Percentiles rank a stretch among this genome's conserved stretches.
These are phyloP conservation scores for Beroe ovata DNA, from an alignment of 37 sponge, comb jelly and placozoan species.

Conservation along the genomic window DNA sequence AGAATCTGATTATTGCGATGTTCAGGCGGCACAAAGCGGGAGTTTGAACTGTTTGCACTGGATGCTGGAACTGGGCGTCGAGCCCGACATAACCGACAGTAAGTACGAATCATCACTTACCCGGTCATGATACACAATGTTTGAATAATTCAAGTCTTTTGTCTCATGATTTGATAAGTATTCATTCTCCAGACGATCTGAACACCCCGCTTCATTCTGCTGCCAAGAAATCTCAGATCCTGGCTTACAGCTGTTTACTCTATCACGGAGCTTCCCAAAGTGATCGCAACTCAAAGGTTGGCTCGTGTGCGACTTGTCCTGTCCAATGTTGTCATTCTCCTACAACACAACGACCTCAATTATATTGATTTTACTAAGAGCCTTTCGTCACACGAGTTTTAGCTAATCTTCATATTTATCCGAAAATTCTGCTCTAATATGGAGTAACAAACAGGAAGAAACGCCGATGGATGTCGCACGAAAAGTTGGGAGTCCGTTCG, in stretches of 20 bases:
- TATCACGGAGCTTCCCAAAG: conserved; percentile 36
- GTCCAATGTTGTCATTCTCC: too few relatives aligned
- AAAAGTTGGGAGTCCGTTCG: conserved; percentile 42
- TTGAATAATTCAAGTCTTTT: too few relatives aligned
- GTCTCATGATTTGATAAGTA: not conserved
- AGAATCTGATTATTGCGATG: too few relatives aligned
- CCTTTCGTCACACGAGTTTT: too few relatives aligned
- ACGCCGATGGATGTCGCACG: conserved; percentile 58
- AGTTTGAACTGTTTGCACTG: conserved; percentile 62
- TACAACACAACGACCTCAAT: too few relatives aligned
- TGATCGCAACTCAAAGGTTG: conserved; percentile 1
- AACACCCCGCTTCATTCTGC: conserved; percentile 37
- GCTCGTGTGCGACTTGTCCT: too few relatives aligned
- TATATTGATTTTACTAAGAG: too few relatives aligned
- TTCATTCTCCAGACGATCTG: not conserved
- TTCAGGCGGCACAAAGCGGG: conserved; percentile 50
- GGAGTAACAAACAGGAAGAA: conserved; percentile 3
- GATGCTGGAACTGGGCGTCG: conserved; percentile 45
- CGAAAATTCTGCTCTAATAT: too few relatives aligned
- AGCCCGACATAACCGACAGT: conserved; percentile 10
- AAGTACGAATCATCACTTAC: too few relatives aligned
- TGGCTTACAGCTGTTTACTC: conserved; percentile 51
- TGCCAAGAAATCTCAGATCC: conserved; percentile 52
- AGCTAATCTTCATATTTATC: too few relatives aligned
- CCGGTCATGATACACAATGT: too few relatives aligned